Base-by-base conservation (phyloP, 2,888 invertebrate genomes). In the Leptogaster cylindrica region DNA sequence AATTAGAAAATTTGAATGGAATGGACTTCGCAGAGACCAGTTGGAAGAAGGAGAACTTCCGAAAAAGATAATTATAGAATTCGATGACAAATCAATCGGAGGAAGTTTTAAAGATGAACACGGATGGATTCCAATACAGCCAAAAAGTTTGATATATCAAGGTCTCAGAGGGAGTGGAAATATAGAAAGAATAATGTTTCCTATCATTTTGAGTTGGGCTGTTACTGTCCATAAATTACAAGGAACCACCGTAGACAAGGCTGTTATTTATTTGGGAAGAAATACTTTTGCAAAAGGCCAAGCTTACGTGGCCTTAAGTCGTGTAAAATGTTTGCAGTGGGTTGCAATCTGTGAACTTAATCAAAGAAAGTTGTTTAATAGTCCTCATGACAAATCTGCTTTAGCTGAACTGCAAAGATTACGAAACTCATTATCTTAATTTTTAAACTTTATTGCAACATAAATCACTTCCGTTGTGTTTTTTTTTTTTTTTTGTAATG, bases 271-370 rank as follows among this genome's bases (percentile, higher is more conserved):
- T 10, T 18, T 46, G 5, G 46, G 7, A 7, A 14, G 5, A 18
- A 46, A 12, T 18, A 14, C 20, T 46, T 46, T 46, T 16, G 7
- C 46, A 46, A 18, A 46, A 6, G 46, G 46, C 3, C 7, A 46
- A 46, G 7, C 46, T 16, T 46, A 46, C 18, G 46, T 46, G 18
- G 46, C 46, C 16, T 46, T 46, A 18, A 46, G 46, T 46, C 7
- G 46, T 3, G 46, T 46, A 39, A 39, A 39, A 39, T 12, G 6
- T 10, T 39, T 39, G 39, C 6, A 39, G 4, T 10, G 39, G 10
- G 39, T 39, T 7, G 39, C 39, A 39, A 39, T 39, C 14, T 39
- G 39, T 39, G 39, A 39, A 10, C 10, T 39, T 10, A 10, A 39
- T 10, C 39, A 39, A 39, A 39, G 10, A 39, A 39, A 39, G 14